Evolutionary conservation across 2,113 vertebrate species (phyloP), one percentile per base, ranked within the genome.

Genomic region (Forbesichthys papilliferus): DNA sequence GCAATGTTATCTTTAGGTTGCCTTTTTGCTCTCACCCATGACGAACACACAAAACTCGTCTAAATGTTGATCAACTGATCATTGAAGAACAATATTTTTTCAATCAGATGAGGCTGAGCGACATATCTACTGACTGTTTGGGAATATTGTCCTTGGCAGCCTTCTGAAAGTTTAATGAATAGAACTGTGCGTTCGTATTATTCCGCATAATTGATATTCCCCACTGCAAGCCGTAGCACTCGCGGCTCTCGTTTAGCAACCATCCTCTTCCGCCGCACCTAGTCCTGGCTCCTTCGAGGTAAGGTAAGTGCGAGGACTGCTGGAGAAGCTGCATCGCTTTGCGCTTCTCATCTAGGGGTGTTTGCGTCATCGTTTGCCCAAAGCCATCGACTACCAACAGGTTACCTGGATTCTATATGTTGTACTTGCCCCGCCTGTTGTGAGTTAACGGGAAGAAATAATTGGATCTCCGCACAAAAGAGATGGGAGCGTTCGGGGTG

Each of bases 401-500:
- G 48, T 79, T 74, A 62, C 53, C 73, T 81, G 88, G 90, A 90
- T 85, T 77, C 74, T 64, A 66, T 57, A 62, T 67, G 57, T 14
- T 7, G 14, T 56, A 20, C 11, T 53, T 36, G 49, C 16, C 36
- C 64, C 49, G 49, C 73, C 60, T 63, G 62, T 78, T 42, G 36
- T 42, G 36, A 42, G 7, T 42, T 6, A 42, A 42, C 36, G 36
- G 36, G 36, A 74, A 76, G 78, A 71, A 79, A 74, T 84, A 86
- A 82, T 82, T 85, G 87, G 73, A 86, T 79, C 80, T 88, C 88
- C 12, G 63, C 76, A 82, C 63, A 72, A 70, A 75, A 89, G 88
- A 84, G 79, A 95, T 95, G 94, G 93, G 94, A 88, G 94, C 93
- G 90, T 93, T 96, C 84, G 89, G 91, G 75, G 80, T 93, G 90